These are phyloP conservation scores for Dipodomys spectabilis DNA, from an alignment of 2,113 vertebrate species.

Conservation along the genomic window DNA sequence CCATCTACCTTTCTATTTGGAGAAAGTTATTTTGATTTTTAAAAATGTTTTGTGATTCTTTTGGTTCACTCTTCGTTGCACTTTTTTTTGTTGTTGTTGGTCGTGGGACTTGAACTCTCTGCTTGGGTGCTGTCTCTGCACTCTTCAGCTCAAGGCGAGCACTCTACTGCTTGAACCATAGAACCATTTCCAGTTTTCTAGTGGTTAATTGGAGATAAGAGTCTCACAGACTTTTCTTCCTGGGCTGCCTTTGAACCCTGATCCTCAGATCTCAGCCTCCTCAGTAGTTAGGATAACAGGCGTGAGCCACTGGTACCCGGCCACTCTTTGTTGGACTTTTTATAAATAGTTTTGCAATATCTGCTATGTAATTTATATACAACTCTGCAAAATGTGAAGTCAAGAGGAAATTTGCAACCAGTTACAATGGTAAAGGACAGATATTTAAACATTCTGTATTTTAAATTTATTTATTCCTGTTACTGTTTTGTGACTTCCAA, in stretches of 20 bases:
- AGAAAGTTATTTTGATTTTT: neutral
- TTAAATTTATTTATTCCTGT: neutral
- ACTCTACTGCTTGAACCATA: too few relatives aligned
- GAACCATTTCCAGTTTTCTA: too few relatives aligned
- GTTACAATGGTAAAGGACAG: neutral
- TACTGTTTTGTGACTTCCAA: neutral
- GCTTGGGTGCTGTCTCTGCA: too few relatives aligned
- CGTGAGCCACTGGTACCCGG: too few relatives aligned
- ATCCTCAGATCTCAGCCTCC: too few relatives aligned
- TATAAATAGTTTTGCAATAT: neutral
- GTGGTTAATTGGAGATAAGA: too few relatives aligned
- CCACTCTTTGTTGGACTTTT: too few relatives aligned
- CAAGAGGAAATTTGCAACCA: neutral
- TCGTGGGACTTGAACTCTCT: too few relatives aligned
- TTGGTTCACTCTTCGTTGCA: neutral
- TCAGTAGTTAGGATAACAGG: too few relatives aligned
- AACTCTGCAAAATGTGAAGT: neutral
- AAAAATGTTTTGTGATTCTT: neutral
- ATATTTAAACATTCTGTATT: neutral
- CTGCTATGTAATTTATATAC: constrained; percentile 16
- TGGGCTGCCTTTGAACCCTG: too few relatives aligned
- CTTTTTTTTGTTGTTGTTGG: neutral
- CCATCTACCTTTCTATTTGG: neutral
- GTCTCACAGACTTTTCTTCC: too few relatives aligned
- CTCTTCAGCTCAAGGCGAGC: too few relatives aligned